These are phyloP conservation scores for Triops longicaudatus DNA, from an alignment of 1,140 invertebrate species.

Conservation along the genomic window DNA sequence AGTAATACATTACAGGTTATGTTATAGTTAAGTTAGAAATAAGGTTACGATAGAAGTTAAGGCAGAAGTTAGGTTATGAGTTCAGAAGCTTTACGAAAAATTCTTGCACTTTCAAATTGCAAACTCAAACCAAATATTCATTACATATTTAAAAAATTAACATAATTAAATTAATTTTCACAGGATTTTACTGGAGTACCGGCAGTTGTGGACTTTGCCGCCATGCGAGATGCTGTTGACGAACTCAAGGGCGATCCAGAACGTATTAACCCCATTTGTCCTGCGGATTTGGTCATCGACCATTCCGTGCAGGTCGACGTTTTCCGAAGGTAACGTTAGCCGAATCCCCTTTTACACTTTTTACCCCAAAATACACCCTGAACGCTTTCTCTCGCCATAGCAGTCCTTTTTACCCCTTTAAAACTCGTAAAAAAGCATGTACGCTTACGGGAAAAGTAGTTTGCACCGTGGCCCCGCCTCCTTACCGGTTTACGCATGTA, in stretches of 20 bases:
- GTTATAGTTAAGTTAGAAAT: too few species aligned
- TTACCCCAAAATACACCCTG: not conserved
- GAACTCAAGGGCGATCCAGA: constrained; percentile 76
- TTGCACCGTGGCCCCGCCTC: too few species aligned
- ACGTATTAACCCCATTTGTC: constrained; percentile 94
- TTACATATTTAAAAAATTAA: too few species aligned
- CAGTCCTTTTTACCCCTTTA: not conserved
- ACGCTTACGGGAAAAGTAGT: too few species aligned
- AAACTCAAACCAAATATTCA: too few species aligned
- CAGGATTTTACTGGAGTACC: constrained; percentile 94
- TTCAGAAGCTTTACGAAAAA: too few species aligned
- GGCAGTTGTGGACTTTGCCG: constrained; percentile 96
- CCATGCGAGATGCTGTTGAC: constrained; percentile 92
- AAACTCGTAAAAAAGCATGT: too few species aligned
- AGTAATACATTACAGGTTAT: too few species aligned
- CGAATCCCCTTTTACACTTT: not conserved
- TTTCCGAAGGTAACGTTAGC: constrained; percentile 60
- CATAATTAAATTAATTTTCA: constrained; percentile 30
- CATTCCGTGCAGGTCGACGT: constrained; percentile 97
- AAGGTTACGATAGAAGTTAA: too few species aligned
- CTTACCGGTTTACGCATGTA: too few species aligned
- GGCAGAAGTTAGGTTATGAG: too few species aligned
- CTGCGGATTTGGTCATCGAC: constrained; percentile 95
- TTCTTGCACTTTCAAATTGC: too few species aligned
- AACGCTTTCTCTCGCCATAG: not conserved